Evolutionary conservation across 2,888 invertebrate genomes (phyloP), one percentile per base, ranked within the genome.

Genomic region (Dicranocentrus wangi): DNA sequence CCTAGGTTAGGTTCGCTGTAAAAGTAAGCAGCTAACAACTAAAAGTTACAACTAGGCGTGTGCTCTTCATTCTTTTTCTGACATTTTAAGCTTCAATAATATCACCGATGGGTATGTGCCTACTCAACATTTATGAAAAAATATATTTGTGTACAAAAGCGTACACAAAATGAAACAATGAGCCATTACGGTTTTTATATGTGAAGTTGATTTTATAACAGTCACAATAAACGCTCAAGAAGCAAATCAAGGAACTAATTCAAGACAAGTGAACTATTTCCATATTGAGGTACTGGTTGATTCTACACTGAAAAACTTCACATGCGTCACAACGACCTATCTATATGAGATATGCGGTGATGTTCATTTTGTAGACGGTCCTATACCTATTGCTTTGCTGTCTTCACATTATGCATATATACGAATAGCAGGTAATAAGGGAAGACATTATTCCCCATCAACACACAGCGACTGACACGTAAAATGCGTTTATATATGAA

Each of bases 11-110:
- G 32, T 10, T 19, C 3, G 51, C 19, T 8, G 51, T 51, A 51
- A 19, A 19, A 51, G 15, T 8, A 51, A 51, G 13, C 2, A 10
- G 10, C 3, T 55, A 55, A 2, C 15, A 21, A 3, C 10, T 10
- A 55, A 51, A 51, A n/a, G 23, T 23, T 8, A 55, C 17, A 60
- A 71, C 61, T 61, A 72, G 72, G 72, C 51, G 61, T 61, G 61
- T 61, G 70, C 58, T 55, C 70, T 58, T 61, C n/a, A n/a, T n/a
- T n/a, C 72, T 61, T 61, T 61, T 72, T 63, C 61, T 72, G 72
- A 72, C 72, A 72, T 72, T 72, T 72, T n/a, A n/a, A 63, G 39
- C 72, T 72, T 23, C 15, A 60, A 60, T 58, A 61, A 72, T 72
- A 72, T 47, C 43, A 28, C 32, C 43, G 63, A 25, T 7, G n/a